A percentile compares a stretch with the other conserved stretches of the same genome.
phyloP scores from a whole-genome alignment of 2,888 invertebrate genomes.

The Tachina fera region DNA sequence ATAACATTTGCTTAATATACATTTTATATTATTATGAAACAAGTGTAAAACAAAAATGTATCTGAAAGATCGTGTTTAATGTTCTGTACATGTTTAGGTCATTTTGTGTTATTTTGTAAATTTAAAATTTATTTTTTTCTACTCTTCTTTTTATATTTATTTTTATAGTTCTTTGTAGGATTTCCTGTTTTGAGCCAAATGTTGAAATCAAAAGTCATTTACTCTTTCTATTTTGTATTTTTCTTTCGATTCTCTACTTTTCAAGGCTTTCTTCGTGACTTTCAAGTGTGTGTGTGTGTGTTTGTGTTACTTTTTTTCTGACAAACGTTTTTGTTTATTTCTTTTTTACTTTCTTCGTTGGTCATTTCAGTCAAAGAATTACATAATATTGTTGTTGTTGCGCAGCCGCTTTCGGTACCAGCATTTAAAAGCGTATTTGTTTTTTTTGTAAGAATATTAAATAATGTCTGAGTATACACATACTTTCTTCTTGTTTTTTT shows the following conservation, averaged over 20 bases:
- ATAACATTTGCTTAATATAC: too few relatives aligned
- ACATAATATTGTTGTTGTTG: slow-evolving; percentile 9
- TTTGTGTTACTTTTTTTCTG: neutral
- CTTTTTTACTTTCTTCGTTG: slow-evolving; percentile 50
- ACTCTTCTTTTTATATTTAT: neutral
- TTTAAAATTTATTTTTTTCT: neutral
- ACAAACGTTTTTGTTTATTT: neutral
- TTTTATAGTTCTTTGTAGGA: neutral
- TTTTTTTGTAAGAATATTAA: slow-evolving; percentile 8
- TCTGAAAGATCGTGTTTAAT: too few relatives aligned
- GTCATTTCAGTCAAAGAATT: neutral
- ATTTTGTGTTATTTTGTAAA: neutral
- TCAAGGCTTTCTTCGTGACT: slow-evolving; percentile 35
- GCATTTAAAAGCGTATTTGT: neutral
- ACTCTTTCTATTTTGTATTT: neutral
- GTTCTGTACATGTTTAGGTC: neutral
- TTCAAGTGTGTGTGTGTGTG: neutral
- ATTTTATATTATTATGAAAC: too few relatives aligned
- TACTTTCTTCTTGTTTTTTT: slow-evolving; percentile 40
- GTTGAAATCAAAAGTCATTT: slow-evolving; percentile 67
- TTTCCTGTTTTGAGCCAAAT: neutral
- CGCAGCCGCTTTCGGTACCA: neutral
- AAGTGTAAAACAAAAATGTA: too few relatives aligned
- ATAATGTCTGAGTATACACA: neutral
- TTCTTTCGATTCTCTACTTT: neutral